Evolutionary conservation across 2,888 invertebrate species (phyloP), one percentile per base, ranked within the genome.

Genomic region (Phyto melanocephala): DNA sequence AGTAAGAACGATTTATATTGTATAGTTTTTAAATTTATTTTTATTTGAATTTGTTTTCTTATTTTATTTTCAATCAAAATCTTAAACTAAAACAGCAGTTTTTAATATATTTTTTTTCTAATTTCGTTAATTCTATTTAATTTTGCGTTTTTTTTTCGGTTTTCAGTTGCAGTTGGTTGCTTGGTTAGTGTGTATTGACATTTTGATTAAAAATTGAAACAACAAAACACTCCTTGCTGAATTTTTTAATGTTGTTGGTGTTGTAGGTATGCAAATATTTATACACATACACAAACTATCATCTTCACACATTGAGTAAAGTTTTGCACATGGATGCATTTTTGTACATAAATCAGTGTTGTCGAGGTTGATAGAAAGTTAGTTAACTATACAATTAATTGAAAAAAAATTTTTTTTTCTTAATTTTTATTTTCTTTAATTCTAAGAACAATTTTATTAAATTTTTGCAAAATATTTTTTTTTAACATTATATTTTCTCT

Each of bases 151-250:
- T 22, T 24, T 68, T 56, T 63, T 65, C 37, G 54, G 71, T 54
- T 77, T 81, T 72, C 77, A 54, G 62, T 74, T 52, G 47, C 63
- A 77, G 71, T 37, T 62, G 56, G 42, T 35, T 33, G 37, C 28
- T 17, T 74, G 74, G 20, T 52, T 42, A 52, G 13, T 75, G 35
- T 35, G n/a, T 81, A 81, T 81, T 81, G 81, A 81, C 81, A 81
- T 81, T 81, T 78, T 62, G 50, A 81, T 81, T 24, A 71, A 62
- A 60, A 58, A 24, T 37, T 52, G 10, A 67, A 28, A 22, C 15
- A 47, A 17, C 45, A 72, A 52, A 77, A 81, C 77, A 81, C 77
- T 81, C 81, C 77, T 78, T 77, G 42, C 24, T 60, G 74, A 68
- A n/a, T n/a, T n/a, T n/a, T n/a, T n/a, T n/a, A n/a, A n/a, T n/a